A percentile compares a stretch with the other conserved stretches of the same genome.
Conservation (phyloP, 1,140 invertebrate species). For the Kradibia gibbosae region DNA sequence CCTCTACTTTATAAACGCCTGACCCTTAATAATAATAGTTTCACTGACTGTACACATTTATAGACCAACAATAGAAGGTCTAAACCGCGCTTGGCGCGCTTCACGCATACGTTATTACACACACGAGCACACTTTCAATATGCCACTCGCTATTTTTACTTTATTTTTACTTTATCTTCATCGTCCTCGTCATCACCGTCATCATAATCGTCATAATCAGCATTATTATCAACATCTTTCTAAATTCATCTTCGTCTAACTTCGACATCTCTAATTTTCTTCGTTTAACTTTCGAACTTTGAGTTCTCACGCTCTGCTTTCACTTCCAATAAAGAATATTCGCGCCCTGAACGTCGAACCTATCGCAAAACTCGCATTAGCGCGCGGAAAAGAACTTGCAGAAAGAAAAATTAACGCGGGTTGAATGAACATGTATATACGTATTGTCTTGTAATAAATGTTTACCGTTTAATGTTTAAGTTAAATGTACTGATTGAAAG, state of each 20-base stretch:
- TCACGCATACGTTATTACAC: conserved; percentile 60
- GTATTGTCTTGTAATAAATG: not conserved
- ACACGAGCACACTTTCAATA: conserved; percentile 46
- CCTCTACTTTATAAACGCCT: conserved; percentile 61
- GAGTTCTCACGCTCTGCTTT: conserved; percentile 29
- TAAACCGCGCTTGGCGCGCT: conserved; percentile 64
- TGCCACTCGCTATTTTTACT: conserved; percentile 48
- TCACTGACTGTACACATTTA: conserved; percentile 74
- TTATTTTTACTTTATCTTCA: conserved; percentile 37
- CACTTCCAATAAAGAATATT: conserved; percentile 23
- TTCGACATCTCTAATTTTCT: conserved; percentile 45
- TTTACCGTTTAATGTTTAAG: not conserved
- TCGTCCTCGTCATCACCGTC: no score
- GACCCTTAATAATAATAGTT: conserved; percentile 74
- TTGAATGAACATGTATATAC: not conserved
- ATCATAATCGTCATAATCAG: no score
- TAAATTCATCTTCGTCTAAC: conserved; percentile 4
- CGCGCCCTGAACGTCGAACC: conserved; percentile 50
- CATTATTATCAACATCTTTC: conserved; percentile 8
- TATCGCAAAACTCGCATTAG: conserved; percentile 50
- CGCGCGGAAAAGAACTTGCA: conserved; percentile 36
- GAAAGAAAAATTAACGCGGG: conserved; percentile 28
- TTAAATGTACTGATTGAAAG: not conserved
- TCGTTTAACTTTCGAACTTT: conserved; percentile 46
- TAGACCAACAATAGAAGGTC: conserved; percentile 73